Conservation (phyloP, 2,888 invertebrate species). For the Tribolium freemani region DNA sequence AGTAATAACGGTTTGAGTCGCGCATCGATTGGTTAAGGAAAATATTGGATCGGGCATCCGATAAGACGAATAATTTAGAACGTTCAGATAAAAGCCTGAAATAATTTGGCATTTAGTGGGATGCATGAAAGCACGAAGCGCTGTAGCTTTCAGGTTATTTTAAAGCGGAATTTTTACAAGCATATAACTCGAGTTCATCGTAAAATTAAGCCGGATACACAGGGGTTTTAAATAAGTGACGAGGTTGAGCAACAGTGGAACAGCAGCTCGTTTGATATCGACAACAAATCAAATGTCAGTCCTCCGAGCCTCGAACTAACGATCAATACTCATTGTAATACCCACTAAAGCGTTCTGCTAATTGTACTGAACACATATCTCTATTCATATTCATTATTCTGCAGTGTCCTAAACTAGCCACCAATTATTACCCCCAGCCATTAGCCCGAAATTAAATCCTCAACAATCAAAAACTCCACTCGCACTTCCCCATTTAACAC, state of each 20-base stretch:
- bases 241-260: slow-evolving; percentile 40
- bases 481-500: slow-evolving; percentile 14
- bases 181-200: slow-evolving; percentile 45
- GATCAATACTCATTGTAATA: slow-evolving; percentile 66
- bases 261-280: slow-evolving; percentile 58
- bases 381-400: slow-evolving; percentile 59
- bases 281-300: slow-evolving; percentile 65
- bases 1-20: not conserved
- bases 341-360: slow-evolving; percentile 61
- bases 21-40: slow-evolving; percentile 1
- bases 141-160: slow-evolving; percentile 35
- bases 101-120: slow-evolving; percentile 35
- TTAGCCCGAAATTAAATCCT: slow-evolving; percentile 50
- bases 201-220: slow-evolving; percentile 44
- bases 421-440: slow-evolving; percentile 53
- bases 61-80: slow-evolving; percentile 33
- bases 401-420: slow-evolving; percentile 50
- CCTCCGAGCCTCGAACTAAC: slow-evolving; percentile 56
- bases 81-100: slow-evolving; percentile 31
- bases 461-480: slow-evolving; percentile 27
- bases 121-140: slow-evolving; percentile 25
- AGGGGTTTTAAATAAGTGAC: slow-evolving; percentile 41
- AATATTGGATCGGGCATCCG: slow-evolving; percentile 14
- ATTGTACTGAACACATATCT: slow-evolving; percentile 53
- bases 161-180: slow-evolving; percentile 40